These are phyloP conservation scores for Ganaspis sp. DNA, from an alignment of 1,140 invertebrate species.

Conservation along the genomic window DNA sequence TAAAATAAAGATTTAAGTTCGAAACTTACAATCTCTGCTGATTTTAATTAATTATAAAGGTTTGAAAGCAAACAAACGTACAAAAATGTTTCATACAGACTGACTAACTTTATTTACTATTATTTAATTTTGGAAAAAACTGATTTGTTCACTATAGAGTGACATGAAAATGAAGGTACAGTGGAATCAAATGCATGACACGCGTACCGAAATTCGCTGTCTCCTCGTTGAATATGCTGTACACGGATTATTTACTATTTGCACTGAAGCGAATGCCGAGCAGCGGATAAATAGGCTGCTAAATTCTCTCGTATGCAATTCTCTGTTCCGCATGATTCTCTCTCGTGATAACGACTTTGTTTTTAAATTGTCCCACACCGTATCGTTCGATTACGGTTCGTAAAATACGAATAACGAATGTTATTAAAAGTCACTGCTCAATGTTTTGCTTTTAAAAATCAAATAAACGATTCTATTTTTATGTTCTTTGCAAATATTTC, in stretches of 20 bases:
- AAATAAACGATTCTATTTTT: not conserved
- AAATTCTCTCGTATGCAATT: conserved; percentile 27
- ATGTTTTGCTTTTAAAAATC: not conserved
- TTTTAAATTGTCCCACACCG: conserved; percentile 18
- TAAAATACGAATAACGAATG: not conserved
- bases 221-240: conserved; percentile 30
- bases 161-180: not conserved
- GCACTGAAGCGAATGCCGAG: conserved; percentile 28
- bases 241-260: conserved; percentile 43
- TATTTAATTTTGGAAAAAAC: not conserved
- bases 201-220: conserved; percentile 30
- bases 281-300: conserved; percentile 26
- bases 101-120: not conserved
- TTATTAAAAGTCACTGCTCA: not conserved
- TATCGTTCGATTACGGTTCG: conserved; percentile 20
- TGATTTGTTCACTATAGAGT: not conserved
- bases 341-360: conserved; percentile 1
- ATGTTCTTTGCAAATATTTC: too few species aligned
- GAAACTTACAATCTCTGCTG: too few species aligned
- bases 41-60: too few species aligned
- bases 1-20: too few species aligned
- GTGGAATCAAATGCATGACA: conserved; percentile 35
- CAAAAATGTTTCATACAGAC: not conserved
- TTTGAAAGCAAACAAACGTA: too few species aligned
- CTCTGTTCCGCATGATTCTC: conserved; percentile 16